These are phyloP conservation scores for Bufotes viridis DNA, from an alignment of 2,797 vertebrate genomes.

Conservation along the genomic window DNA sequence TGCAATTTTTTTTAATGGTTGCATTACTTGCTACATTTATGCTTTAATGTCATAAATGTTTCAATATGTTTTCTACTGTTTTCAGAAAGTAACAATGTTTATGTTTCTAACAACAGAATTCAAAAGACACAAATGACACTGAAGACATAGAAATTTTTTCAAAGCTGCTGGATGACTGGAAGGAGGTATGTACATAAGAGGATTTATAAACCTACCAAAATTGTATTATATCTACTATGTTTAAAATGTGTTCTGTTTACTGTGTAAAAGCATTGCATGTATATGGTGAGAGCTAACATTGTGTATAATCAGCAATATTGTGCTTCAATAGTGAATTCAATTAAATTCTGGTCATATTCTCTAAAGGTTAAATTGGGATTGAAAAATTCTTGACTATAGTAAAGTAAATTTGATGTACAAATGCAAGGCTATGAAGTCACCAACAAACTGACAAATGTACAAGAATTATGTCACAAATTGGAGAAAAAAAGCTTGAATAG, in stretches of 20 bases:
- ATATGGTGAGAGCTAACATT: background rate
- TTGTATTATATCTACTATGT: background rate
- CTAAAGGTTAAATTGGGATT: background rate
- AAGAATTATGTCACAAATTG: too few species aligned
- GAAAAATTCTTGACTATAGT: background rate
- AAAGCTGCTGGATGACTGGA: slow-evolving; percentile 66
- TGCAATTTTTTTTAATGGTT: background rate
- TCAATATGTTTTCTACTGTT: background rate
- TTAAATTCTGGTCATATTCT: background rate
- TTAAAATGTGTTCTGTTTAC: background rate
- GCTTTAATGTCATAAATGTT: background rate
- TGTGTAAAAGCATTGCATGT: background rate
- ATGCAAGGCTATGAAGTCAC: too few species aligned
- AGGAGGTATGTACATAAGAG: slow-evolving; percentile 69
- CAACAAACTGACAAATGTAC: too few species aligned
- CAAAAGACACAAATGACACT: slow-evolving; percentile 65
- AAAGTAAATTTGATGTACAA: background rate
- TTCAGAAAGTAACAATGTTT: background rate
- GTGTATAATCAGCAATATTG: background rate
- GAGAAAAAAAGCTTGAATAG: too few species aligned
- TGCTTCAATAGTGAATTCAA: background rate
- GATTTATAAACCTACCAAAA: background rate
- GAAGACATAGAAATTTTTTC: slow-evolving; percentile 66
- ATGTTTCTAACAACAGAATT: slow-evolving; percentile 69
- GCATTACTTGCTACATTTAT: background rate